Percentiles rank a stretch among this genome's conserved stretches.
Conservation (phyloP, 2,888 invertebrate species). For the Pogonocherus hispidulus region DNA sequence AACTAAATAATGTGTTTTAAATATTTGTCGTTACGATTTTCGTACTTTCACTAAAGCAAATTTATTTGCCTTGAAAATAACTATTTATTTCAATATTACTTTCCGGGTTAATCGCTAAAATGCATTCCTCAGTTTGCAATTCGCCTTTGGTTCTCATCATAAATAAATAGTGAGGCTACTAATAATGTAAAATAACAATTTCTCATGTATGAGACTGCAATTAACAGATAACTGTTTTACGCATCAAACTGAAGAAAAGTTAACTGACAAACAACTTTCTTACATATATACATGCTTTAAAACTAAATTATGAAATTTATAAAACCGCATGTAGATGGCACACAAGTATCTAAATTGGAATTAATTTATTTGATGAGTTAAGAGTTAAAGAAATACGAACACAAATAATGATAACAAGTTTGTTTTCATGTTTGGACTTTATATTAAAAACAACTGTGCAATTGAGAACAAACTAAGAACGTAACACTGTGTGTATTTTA, state of each 20-base stretch:
- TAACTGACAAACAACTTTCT: not conserved
- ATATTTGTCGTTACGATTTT: no score
- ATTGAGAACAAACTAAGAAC: no score
- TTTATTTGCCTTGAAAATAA: no score
- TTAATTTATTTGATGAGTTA: not conserved
- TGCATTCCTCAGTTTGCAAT: not conserved
- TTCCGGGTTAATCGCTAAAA: no score
- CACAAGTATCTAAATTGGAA: not conserved
- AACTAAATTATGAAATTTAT: not conserved
- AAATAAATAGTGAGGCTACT: constrained; percentile 10
- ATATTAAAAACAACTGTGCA: no score
- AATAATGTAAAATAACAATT: constrained; percentile 6
- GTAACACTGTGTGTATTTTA: no score
- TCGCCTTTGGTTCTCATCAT: constrained; percentile 2
- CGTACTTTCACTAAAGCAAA: no score
- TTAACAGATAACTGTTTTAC: constrained; percentile 9
- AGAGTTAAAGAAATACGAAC: not conserved
- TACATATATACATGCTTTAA: not conserved
- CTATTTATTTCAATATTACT: no score
- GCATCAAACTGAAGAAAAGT: not conserved
- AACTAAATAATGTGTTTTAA: no score
- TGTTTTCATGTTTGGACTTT: not conserved
- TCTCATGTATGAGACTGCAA: not conserved
- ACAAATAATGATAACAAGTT: not conserved
- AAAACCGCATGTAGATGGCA: constrained; percentile 10